Evolutionary conservation across 2,113 vertebrate genomes (phyloP), one percentile per base, ranked within the genome.

Genomic region (Chascanopsetta lugubris): DNA sequence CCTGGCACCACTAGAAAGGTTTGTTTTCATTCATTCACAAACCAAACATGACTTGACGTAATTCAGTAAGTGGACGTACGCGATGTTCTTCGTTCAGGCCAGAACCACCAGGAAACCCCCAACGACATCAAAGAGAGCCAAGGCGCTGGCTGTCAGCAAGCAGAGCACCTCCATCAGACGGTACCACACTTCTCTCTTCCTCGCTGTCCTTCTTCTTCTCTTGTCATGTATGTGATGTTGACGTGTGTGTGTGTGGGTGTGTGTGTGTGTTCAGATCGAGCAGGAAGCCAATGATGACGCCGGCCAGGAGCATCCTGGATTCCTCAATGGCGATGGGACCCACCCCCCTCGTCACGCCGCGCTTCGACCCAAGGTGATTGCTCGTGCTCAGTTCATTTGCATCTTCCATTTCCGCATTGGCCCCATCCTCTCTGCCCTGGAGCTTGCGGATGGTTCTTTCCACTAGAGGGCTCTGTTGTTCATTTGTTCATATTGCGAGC

Each of bases 281-380:
- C 57, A 89, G 86, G 77, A 92, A 90, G 59, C 85, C 85, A 0
- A 1, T 92, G 71, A 55, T 87, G 53, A 93, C 92, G 8, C 93
- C 93, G 10, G 89, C 91, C 26, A 80, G 89, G 38, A 81, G 21
- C 55, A 42, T 88, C 32, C 11, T 93, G 67, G 89, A 93, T 42
- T 76, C 77, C 5, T 93, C 91, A 6, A 0, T 91, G 17, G 24
- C 92, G 54, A 89, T 93, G 30, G 93, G 92, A 0, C 17, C 89
- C 0, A 93, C 92, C 3, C 92, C 92, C 1, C 87, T 93, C 1
- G 6, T 93, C 60, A 93, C 93, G 0, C 93, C 93, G 1, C 88
- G 90, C 54, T 93, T 93, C 5, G 91, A 93, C 83, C 85, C 93
- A 2, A 91, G 93, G 93, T 92, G 20, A 79, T 3, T 1, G 2